phyloP scores from a whole-genome alignment of 2,888 invertebrate species.

The Mactromeris polynyma region DNA sequence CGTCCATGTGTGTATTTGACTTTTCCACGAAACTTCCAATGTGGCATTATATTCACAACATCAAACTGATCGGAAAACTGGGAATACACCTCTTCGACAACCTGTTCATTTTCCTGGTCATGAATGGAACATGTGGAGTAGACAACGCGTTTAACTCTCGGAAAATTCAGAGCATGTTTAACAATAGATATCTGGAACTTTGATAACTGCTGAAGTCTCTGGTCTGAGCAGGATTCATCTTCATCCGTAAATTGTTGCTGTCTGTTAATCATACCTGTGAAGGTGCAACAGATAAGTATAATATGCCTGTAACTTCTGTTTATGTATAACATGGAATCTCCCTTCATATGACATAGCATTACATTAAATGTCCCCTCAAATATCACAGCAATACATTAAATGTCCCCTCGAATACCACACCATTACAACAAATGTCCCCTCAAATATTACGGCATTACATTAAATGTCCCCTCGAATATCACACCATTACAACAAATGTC shows the following conservation, averaged over 20 bases:
- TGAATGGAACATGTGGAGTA: constrained; percentile 98
- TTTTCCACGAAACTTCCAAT: constrained; percentile 80
- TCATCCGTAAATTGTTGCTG: constrained; percentile 89
- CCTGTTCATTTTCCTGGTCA: constrained; percentile 95
- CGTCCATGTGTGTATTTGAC: constrained; percentile 86
- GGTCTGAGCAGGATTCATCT: constrained; percentile 82
- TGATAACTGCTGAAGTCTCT: constrained; percentile 80
- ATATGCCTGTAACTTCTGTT: too few species aligned
- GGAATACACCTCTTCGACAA: constrained; percentile 92
- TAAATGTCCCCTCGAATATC: too few species aligned
- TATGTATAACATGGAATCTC: too few species aligned
- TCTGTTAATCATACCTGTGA: constrained; percentile 88
- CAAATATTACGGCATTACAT: too few species aligned
- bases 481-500: too few species aligned
- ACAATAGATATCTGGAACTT: constrained; percentile 89
- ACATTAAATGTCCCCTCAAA: too few species aligned
- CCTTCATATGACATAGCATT: too few species aligned
- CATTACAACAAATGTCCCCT: too few species aligned
- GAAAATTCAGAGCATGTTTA: constrained; percentile 95
- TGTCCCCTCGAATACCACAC: too few species aligned
- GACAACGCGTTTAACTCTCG: constrained; percentile 94
- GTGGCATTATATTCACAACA: constrained; percentile 85
- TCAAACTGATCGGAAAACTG: constrained; percentile 84
- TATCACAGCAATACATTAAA: too few species aligned
- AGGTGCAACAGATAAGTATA: background rate